Evolutionary conservation across 2,888 invertebrate genomes (phyloP).

Genomic region (Atethmia centrago): DNA sequence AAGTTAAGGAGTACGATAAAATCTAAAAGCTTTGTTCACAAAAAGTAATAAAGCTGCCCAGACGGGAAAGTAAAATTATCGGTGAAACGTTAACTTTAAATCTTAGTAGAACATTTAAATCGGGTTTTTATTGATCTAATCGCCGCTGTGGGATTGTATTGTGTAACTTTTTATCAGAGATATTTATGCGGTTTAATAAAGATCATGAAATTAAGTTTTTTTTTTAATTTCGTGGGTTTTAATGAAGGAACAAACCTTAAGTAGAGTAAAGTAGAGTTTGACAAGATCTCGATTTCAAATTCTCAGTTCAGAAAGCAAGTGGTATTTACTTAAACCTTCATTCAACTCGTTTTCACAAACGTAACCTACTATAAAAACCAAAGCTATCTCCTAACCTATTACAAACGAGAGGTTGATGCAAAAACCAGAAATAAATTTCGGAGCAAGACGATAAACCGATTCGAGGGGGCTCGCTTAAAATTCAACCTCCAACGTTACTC

Average conservation of each 20-base stretch:
- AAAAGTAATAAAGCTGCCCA: constrained; percentile 57
- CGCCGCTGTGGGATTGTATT: constrained; percentile 71
- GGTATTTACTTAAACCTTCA: background rate
- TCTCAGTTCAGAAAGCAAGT: background rate
- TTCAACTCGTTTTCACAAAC: background rate
- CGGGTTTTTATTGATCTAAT: constrained; percentile 77
- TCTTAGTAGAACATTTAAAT: constrained; percentile 67
- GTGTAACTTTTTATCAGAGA: constrained; percentile 30
- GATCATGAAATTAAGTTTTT: too few species aligned
- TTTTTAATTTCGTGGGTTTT: too few species aligned
- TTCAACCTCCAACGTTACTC: constrained; percentile 78
- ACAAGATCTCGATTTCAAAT: background rate
- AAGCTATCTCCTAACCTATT: constrained; percentile 47
- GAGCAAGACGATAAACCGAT: constrained; percentile 77
- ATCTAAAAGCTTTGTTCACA: constrained; percentile 57
- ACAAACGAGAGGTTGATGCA: constrained; percentile 77
- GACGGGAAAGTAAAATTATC: constrained; percentile 63
- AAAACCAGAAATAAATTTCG: constrained; percentile 85
- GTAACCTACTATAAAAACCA: constrained; percentile 1
- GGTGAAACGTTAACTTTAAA: constrained; percentile 57
- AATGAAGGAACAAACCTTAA: too few species aligned
- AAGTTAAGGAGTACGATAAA: constrained; percentile 46
- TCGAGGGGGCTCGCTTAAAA: constrained; percentile 78
- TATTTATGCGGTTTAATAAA: background rate
- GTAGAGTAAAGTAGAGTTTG: too few species aligned